Percentiles rank a stretch among this genome's conserved stretches.
Conservation (phyloP, 30 jellyfish, hydroid and myxozoan species). For the Rhopilema esculentum region DNA sequence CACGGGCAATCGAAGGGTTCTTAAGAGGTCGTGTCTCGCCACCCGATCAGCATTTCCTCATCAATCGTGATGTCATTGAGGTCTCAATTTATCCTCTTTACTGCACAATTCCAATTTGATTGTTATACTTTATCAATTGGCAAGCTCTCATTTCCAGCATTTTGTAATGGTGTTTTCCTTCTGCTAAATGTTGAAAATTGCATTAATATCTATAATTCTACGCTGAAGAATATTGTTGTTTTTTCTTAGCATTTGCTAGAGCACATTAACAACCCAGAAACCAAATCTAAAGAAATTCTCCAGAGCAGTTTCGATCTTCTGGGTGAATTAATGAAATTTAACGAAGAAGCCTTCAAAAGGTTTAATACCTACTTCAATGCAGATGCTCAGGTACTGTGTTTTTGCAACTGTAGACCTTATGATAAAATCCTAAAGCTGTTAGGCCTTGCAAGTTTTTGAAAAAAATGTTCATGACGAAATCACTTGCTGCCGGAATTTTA, state of each 20-base stretch:
- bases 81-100: constrained; percentile 52
- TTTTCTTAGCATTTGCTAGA: constrained; percentile 80
- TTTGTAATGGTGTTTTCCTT: no score
- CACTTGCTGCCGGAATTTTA: no score
- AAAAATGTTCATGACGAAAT: no score
- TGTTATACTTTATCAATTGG: no score
- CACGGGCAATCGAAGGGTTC: constrained; percentile 99
- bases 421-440: no score
- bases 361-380: constrained; percentile 72
- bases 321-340: constrained; percentile 98
- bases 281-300: constrained; percentile 91
- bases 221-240: not conserved
- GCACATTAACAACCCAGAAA: constrained; percentile 79
- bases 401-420: no score
- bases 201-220: not conserved
- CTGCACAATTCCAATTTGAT: not conserved
- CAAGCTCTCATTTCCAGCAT: no score
- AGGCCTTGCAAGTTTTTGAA: no score
- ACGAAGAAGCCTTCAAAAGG: constrained; percentile 76
- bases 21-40: constrained; percentile 96
- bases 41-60: constrained; percentile 91
- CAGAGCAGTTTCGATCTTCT: constrained; percentile 98
- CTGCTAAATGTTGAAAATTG: no score
- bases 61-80: constrained; percentile 85
- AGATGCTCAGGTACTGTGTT: constrained; percentile 78